Percentiles rank a stretch among this genome's conserved stretches.
Evolutionary conservation across 2,113 vertebrate species (phyloP).

Genomic region (Oryzias javanicus): DNA sequence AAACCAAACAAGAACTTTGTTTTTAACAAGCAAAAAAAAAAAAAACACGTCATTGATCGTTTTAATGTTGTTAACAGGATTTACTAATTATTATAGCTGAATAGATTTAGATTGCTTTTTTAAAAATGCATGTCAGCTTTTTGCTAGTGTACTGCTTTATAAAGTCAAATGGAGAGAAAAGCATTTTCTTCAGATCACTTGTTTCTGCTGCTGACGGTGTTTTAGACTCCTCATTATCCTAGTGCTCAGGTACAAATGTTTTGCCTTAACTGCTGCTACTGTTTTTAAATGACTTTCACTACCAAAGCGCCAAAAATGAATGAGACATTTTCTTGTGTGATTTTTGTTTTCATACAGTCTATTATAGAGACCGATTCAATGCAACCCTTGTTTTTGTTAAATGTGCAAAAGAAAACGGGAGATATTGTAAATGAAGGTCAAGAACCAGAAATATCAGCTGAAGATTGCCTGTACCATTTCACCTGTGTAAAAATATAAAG

Average conservation of each 20-base stretch:
- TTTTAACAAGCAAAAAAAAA: constrained; percentile 3
- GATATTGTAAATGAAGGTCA: constrained; percentile 34
- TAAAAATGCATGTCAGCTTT: too few species aligned
- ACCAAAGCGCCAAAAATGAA: constrained; percentile 50
- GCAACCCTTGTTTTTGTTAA: constrained; percentile 16
- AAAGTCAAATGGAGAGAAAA: too few species aligned
- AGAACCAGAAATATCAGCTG: constrained; percentile 31
- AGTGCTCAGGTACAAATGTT: constrained; percentile 69
- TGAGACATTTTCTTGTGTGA: constrained; percentile 17
- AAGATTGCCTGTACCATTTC: constrained; percentile 45
- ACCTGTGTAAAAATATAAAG: constrained; percentile 52
- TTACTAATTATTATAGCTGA: too few species aligned
- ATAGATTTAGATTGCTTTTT: too few species aligned
- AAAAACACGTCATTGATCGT: constrained; percentile 37
- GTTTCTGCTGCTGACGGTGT: constrained; percentile 26
- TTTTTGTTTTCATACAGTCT: constrained; percentile 3
- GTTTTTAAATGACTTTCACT: constrained; percentile 49
- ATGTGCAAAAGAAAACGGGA: not conserved
- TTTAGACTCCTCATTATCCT: constrained; percentile 38
- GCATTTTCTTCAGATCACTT: constrained; percentile 43
- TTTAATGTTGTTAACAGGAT: constrained; percentile 15
- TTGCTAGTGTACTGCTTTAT: too few species aligned
- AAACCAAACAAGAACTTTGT: constrained; percentile 13
- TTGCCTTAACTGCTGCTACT: constrained; percentile 70
- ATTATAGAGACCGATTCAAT: constrained; percentile 17